Evolutionary conservation across 2,797 vertebrate genomes (phyloP).

Genomic region (Uromys caudimaculatus): DNA sequence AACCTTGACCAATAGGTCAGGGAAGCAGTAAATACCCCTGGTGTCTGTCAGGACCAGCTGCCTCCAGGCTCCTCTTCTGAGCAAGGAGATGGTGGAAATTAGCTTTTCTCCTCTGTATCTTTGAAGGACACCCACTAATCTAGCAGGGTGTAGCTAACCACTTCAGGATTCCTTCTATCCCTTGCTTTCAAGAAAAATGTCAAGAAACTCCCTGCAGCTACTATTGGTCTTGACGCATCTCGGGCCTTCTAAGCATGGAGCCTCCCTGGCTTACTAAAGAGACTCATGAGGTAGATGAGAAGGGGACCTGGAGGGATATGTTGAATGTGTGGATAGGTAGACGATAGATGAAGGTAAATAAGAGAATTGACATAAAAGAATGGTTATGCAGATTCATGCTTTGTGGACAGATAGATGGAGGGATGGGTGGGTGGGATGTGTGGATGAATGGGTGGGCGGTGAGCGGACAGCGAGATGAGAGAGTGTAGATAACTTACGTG

Average conservation of each 20-base stretch:
- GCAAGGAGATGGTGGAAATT: not conserved
- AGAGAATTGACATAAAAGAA: not conserved
- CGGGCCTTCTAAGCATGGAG: not conserved
- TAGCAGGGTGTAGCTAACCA: not conserved
- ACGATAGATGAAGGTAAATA: not conserved
- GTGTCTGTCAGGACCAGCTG: not conserved
- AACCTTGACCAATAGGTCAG: not conserved
- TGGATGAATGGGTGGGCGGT: not conserved
- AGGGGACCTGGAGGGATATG: too few relatives aligned
- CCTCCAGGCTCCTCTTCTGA: constrained; percentile 27
- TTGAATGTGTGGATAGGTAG: not conserved
- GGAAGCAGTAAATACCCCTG: not conserved
- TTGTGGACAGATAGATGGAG: not conserved
- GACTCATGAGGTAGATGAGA: not conserved
- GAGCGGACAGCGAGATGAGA: not conserved
- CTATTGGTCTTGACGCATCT: not conserved
- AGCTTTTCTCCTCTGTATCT: not conserved
- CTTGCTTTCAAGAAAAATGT: not conserved
- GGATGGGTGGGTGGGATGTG: not conserved
- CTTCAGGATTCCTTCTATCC: not conserved
- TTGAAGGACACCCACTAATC: not conserved
- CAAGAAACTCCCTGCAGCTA: not conserved
- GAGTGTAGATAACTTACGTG: not conserved
- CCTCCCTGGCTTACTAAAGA: not conserved
- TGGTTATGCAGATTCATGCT: not conserved